Percentiles rank a stretch among this genome's conserved stretches.
phyloP scores from a whole-genome alignment of 1,140 invertebrate species.

The Drosophila paulistorum region DNA sequence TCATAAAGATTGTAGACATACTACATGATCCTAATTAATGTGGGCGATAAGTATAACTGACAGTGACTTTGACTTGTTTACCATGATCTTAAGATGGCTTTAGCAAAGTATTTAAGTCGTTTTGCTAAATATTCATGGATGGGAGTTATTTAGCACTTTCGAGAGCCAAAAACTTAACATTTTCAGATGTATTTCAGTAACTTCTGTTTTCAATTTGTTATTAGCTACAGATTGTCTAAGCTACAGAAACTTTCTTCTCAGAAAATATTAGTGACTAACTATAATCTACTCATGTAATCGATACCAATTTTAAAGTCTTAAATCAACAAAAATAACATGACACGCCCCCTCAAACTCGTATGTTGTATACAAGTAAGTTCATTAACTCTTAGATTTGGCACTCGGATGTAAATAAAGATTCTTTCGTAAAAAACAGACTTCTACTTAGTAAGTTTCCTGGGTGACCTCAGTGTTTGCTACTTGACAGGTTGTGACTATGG shows the following conservation, averaged over 20 bases:
- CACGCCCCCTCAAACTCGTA: neutral
- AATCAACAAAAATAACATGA: no score
- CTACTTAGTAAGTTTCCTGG: slow-evolving; percentile 17
- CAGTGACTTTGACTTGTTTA: slow-evolving; percentile 8
- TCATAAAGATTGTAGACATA: slow-evolving; percentile 26
- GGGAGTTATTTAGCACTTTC: no score
- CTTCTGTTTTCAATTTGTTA: no score
- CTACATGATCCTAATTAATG: slow-evolving; percentile 30
- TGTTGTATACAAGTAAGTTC: neutral
- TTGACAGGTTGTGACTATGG: slow-evolving; percentile 39
- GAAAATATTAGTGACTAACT: no score
- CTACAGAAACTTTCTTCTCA: no score
- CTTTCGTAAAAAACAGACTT: neutral
- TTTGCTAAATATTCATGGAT: neutral
- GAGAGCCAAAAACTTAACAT: no score
- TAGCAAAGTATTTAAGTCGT: slow-evolving; percentile 3
- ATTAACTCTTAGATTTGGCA: neutral
- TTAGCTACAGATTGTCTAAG: no score
- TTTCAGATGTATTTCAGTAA: no score
- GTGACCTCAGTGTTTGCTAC: slow-evolving; percentile 45
- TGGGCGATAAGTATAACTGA: slow-evolving; percentile 1
- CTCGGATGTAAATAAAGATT: neutral
- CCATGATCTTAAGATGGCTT: slow-evolving; percentile 20
- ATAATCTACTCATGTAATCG: no score
- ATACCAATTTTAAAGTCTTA: no score